Evolutionary conservation across 2,797 vertebrate species (phyloP), one percentile per base, ranked within the genome.

Genomic region (Mormyrus proboscirostris): DNA sequence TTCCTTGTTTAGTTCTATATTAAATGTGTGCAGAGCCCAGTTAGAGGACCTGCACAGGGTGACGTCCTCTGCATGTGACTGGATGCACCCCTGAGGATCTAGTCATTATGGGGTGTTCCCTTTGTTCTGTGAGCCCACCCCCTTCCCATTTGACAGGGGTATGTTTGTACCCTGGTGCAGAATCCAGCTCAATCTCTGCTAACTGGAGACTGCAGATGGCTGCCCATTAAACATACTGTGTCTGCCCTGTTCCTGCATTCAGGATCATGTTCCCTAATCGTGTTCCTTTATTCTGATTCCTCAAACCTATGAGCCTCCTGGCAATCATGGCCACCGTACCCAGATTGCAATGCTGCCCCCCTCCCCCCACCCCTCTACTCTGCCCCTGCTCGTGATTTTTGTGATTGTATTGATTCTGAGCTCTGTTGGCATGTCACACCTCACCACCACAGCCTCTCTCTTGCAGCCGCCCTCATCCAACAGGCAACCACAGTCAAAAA

Each of bases 401-500:
- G 47, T 93, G 90, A 89, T 84, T 33, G 59, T 41, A 69, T 84
- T 38, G 1, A 14, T 59, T 51, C 57, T 50, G n/a, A 16, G 14
- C 38, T 6, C 59, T 86, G 16, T 89, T 22, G 90, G 59, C 65
- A 44, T 91, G 90, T 16, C 91, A 19, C 38, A 79, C 41, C 91
- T 95, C 38, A 94, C 90, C 87, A 76, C 88, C 92, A 85, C 33
- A 88, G 90, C 91, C 22, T 92, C 82, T 88, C 88, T 95, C 55
- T 96, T 96, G 57, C 92, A 99, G 99, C 98, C 92, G 98, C 99
- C 94, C 96, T 99, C 93, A 99, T 99, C 95, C 99, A 99, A 94
- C 98, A 99, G 94, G 98, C 99, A 90, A 99, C 98, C 89, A 99
- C 99, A 91, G 98, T 99, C 90, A 99, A 99, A 97, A 99, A 99